Conservation (phyloP, 2,888 invertebrate species). For the Malthinus seriepunctatus region DNA sequence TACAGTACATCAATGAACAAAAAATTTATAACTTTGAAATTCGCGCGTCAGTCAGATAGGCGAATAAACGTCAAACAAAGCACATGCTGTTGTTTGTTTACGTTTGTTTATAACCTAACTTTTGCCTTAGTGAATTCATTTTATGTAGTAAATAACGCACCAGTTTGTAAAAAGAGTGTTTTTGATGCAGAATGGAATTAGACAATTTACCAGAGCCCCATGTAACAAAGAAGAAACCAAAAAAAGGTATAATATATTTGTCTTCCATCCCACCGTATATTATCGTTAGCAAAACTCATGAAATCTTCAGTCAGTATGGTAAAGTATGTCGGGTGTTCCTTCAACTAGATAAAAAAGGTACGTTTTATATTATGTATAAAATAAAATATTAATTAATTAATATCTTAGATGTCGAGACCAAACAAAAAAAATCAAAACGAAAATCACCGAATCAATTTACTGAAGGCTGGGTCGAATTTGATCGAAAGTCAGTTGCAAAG, state of each 20-base stretch:
- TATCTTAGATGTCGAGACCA: constrained; percentile 38
- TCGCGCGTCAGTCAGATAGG: too few species aligned
- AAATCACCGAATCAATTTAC: constrained; percentile 66
- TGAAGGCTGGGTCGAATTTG: constrained; percentile 97
- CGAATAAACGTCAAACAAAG: too few species aligned
- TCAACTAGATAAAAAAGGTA: constrained; percentile 68
- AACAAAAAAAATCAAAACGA: constrained; percentile 62
- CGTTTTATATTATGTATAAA: neutral
- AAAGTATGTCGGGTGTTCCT: constrained; percentile 84
- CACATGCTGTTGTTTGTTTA: too few species aligned
- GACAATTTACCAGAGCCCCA: too few species aligned
- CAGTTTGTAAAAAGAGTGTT: too few species aligned
- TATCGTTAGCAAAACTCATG: constrained; percentile 84
- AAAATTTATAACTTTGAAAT: too few species aligned
- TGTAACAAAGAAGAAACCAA: constrained; percentile 51
- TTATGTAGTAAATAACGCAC: too few species aligned
- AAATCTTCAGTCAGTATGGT: constrained; percentile 80
- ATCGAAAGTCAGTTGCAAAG: constrained; percentile 86
- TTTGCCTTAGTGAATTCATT: too few species aligned
- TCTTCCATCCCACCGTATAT: constrained; percentile 89
- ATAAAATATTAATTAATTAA: neutral
- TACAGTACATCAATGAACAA: too few species aligned
- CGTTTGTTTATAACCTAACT: too few species aligned
- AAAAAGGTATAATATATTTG: constrained; percentile 86
- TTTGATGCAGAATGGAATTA: too few species aligned